A percentile compares a stretch with the other conserved stretches of the same genome.
Conservation (phyloP, 1,140 invertebrate genomes). For the Pseudomyrmex gracilis region DNA sequence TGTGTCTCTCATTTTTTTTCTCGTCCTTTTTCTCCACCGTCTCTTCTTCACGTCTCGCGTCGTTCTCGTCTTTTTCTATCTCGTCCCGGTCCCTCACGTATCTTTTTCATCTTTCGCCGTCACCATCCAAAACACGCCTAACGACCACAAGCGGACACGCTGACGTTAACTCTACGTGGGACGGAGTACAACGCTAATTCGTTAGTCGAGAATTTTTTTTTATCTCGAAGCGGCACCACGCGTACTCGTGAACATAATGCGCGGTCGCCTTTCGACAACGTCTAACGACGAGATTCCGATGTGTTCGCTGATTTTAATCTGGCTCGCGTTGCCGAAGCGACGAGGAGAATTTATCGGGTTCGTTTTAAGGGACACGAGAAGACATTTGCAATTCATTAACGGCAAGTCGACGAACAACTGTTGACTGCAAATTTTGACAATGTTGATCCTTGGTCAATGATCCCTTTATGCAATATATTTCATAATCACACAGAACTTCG, state of each 20-base stretch:
- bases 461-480: background rate
- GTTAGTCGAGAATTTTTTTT: conserved; percentile 58
- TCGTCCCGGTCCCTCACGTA: conserved; percentile 13
- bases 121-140: conserved; percentile 38
- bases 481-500: background rate
- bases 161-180: conserved; percentile 53
- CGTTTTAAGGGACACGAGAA: conserved; percentile 7
- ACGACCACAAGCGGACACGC: conserved; percentile 33
- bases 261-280: background rate
- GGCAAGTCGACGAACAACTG: background rate
- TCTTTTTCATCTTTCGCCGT: conserved; percentile 49
- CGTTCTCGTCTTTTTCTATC: conserved; percentile 34
- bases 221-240: conserved; percentile 41
- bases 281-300: conserved; percentile 42
- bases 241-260: conserved; percentile 42
- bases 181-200: conserved; percentile 50
- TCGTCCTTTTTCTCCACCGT: conserved; percentile 44
- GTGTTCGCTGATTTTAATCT: conserved; percentile 51
- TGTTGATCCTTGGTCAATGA: background rate
- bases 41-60: conserved; percentile 50
- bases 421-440: background rate
- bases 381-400: conserved; percentile 48
- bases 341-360: conserved; percentile 29
- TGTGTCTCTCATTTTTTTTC: conserved; percentile 11
- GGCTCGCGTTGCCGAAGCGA: background rate